Evolutionary conservation across 2,113 vertebrate genomes (phyloP).

Genomic region (Ceuthmochares aereus): DNA sequence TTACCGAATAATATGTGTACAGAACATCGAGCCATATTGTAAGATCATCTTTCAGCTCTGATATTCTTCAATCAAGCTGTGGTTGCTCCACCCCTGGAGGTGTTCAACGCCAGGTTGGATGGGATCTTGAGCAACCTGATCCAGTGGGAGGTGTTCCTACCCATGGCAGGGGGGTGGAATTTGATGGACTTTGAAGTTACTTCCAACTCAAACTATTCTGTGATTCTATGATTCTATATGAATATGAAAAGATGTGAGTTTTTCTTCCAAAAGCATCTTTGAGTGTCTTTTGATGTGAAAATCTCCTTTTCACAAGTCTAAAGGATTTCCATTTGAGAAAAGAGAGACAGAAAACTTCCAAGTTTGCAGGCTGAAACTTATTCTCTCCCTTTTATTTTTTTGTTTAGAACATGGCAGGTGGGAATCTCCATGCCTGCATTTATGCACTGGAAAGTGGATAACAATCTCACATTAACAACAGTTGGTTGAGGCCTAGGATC

Average conservation of each 20-base stretch:
- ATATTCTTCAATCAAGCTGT: too few relatives aligned
- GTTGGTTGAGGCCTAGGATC: background rate
- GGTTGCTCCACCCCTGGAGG: too few relatives aligned
- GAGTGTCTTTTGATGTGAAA: background rate
- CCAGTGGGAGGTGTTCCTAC: too few relatives aligned
- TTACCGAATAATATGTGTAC: background rate
- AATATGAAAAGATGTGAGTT: background rate
- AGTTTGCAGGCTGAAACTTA: background rate
- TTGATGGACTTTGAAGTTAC: too few relatives aligned
- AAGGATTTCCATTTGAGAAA: background rate
- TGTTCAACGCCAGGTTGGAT: too few relatives aligned
- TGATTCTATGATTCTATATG: too few relatives aligned
- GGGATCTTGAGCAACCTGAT: too few relatives aligned
- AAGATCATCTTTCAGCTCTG: background rate
- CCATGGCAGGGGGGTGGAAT: too few relatives aligned
- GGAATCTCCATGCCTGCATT: background rate
- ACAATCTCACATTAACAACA: background rate
- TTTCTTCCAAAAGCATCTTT: background rate
- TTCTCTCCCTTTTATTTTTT: background rate
- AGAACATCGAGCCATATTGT: background rate
- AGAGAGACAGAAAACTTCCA: background rate
- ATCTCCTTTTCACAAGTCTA: background rate
- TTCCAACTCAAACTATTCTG: too few relatives aligned
- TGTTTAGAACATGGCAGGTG: background rate
- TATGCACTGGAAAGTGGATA: background rate